Conservation (phyloP, 2,797 vertebrate species). For the Acrossocheilus wenchowensis region DNA sequence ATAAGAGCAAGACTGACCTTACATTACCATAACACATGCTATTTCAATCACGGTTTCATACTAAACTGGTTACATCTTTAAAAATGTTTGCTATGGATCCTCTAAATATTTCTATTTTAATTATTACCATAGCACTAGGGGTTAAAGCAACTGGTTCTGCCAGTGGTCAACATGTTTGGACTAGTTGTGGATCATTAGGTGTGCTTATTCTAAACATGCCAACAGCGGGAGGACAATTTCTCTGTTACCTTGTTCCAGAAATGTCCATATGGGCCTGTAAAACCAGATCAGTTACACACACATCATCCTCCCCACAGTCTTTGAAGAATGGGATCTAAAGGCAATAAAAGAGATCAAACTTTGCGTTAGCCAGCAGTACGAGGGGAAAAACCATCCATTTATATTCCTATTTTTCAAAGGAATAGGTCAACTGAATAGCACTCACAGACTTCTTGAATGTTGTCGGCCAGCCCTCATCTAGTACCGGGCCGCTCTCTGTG, state of each 20-base stretch:
- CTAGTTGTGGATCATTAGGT: background rate
- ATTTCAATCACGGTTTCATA: background rate
- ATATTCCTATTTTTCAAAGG: background rate
- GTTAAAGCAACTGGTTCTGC: background rate
- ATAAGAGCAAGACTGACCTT: constrained; percentile 28
- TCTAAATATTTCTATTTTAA: background rate
- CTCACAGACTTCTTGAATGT: constrained; percentile 85
- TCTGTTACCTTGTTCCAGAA: constrained; percentile 82
- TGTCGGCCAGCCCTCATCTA: constrained; percentile 86
- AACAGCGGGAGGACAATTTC: background rate
- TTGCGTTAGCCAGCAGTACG: background rate
- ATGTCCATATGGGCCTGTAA: constrained; percentile 87
- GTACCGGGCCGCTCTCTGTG: constrained; percentile 80
- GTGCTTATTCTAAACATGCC: background rate
- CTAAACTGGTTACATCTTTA: background rate
- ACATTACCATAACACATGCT: background rate
- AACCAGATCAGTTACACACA: constrained; percentile 88
- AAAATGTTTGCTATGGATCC: background rate
- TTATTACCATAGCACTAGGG: background rate
- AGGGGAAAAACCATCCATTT: background rate
- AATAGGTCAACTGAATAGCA: constrained; percentile 23
- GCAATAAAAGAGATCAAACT: background rate
- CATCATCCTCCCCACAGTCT: constrained; percentile 93
- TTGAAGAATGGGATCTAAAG: constrained; percentile 93
- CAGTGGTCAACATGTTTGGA: background rate